Conservation (phyloP, 2,113 vertebrate genomes). For the Neogale vison region DNA sequence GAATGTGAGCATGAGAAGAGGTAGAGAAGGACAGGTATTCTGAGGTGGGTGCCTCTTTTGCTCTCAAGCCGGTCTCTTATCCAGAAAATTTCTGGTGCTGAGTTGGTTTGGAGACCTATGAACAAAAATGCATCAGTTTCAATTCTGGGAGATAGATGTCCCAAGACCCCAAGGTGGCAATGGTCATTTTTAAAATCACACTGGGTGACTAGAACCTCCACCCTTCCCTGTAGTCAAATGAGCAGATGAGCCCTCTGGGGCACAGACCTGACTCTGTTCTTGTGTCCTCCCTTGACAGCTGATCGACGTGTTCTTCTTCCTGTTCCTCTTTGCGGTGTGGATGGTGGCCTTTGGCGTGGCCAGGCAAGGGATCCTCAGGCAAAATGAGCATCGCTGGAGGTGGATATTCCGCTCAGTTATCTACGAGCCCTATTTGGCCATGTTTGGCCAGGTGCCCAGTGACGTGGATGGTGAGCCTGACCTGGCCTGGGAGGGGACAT, state of each 20-base stretch:
- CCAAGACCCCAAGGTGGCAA: background rate
- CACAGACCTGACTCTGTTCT: background rate
- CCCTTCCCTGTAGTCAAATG: accelerated
- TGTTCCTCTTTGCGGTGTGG: constrained; percentile 90
- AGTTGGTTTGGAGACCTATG: background rate
- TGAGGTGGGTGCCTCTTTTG: background rate
- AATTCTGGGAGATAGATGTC: background rate
- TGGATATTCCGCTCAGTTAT: constrained; percentile 90
- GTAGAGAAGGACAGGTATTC: background rate
- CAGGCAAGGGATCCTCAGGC: constrained; percentile 87
- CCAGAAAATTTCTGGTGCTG: background rate
- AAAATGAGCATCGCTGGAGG: constrained; percentile 88
- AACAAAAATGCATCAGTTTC: accelerated
- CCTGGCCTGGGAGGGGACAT: accelerated
- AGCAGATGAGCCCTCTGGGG: accelerated
- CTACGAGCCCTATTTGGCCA: constrained; percentile 88
- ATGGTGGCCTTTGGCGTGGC: constrained; percentile 89
- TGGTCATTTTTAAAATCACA: accelerated
- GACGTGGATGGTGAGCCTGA: constrained; percentile 84
- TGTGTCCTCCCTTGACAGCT: constrained; percentile 75
- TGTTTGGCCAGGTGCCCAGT: constrained; percentile 89
- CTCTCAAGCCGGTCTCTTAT: background rate
- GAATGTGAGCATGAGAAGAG: accelerated
- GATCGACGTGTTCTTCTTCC: constrained; percentile 89
- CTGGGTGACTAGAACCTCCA: too few species aligned